Percentiles rank a stretch among this genome's conserved stretches.
Evolutionary conservation across 2,888 invertebrate species (phyloP).

Genomic region (Criorhina ranunculi): DNA sequence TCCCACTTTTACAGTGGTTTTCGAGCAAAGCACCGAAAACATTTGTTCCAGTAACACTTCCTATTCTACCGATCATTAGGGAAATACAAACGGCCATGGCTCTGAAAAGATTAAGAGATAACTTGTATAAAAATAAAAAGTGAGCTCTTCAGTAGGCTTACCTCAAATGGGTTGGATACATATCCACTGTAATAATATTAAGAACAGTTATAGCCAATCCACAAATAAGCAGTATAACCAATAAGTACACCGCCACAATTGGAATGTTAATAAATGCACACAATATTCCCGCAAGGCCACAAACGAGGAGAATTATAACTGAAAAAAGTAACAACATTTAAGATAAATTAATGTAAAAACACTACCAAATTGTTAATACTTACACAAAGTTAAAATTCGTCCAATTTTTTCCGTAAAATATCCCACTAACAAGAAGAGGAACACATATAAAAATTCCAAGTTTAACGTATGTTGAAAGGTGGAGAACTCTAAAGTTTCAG

Average conservation of each 20-base stretch:
- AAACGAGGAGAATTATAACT: conserved; percentile 58
- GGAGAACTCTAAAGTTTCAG: conserved; percentile 78
- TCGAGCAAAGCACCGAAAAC: conserved; percentile 78
- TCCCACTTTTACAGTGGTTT: conserved; percentile 77
- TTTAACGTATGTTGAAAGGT: conserved; percentile 80
- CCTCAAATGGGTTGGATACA: conserved; percentile 70
- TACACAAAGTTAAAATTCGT: conserved; percentile 77
- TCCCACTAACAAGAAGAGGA: conserved; percentile 77
- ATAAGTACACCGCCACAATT: conserved; percentile 46
- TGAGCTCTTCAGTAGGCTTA: conserved; percentile 5
- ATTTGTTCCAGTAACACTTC: conserved; percentile 78
- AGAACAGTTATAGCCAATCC: conserved; percentile 59
- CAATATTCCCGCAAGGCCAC: conserved; percentile 55
- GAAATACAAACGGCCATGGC: conserved; percentile 80
- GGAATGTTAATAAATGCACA: conserved; percentile 41
- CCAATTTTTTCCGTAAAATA: conserved; percentile 78
- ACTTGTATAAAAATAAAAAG: neutral
- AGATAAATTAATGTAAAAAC: neutral
- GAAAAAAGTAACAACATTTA: neutral
- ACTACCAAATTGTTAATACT: conserved; percentile 35
- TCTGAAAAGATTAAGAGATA: conserved; percentile 77
- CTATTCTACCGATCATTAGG: conserved; percentile 78
- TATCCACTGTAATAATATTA: conserved; percentile 62
- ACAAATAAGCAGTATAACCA: conserved; percentile 47
- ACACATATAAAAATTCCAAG: conserved; percentile 80